Conservation (phyloP, 2,113 vertebrate species). For the Pelusios castaneus region DNA sequence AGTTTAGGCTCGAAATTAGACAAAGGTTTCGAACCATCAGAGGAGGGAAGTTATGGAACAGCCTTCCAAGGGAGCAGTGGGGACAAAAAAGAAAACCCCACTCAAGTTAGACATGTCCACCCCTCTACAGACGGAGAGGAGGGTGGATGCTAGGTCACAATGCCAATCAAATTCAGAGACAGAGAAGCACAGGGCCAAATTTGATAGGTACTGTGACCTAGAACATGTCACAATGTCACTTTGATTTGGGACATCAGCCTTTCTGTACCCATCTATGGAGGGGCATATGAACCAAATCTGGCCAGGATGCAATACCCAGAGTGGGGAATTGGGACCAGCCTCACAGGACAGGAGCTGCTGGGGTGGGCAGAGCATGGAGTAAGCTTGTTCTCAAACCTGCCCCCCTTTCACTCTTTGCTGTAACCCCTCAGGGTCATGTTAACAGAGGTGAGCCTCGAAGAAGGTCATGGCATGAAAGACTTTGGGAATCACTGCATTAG, state of each 20-base stretch:
- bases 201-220: not conserved
- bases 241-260: not conserved
- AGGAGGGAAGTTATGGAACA: too few species aligned
- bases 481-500: not conserved
- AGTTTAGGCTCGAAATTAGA: too few species aligned
- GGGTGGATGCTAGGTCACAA: not conserved
- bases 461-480: not conserved
- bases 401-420: not conserved
- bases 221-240: not conserved
- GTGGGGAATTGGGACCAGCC: not conserved
- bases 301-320: not conserved
- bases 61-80: too few species aligned
- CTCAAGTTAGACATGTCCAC: not conserved
- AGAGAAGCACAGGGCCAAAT: not conserved
- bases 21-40: too few species aligned
- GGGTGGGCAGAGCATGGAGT: not conserved
- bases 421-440: not conserved
- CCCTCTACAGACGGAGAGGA: too few species aligned
- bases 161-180: not conserved
- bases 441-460: not conserved
- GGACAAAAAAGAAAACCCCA: not conserved
- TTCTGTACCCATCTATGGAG: not conserved
- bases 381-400: not conserved
- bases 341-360: not conserved
- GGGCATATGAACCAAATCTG: not conserved